Conservation (phyloP, 2,113 vertebrate species). For the Oostethus manadensis region DNA sequence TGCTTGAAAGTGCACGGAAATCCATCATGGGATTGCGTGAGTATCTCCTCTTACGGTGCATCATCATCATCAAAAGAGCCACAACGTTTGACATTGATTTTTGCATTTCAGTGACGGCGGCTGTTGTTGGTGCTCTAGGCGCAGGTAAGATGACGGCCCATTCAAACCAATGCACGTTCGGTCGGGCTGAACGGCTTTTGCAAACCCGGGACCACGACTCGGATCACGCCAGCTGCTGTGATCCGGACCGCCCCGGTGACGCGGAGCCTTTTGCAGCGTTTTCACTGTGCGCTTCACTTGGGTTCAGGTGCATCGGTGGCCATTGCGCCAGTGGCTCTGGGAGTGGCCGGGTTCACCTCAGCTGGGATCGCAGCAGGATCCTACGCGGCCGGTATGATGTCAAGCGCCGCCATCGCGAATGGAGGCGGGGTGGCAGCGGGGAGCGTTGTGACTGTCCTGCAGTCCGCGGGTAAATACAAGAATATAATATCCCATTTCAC, state of each 20-base stretch:
- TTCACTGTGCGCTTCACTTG: neutral
- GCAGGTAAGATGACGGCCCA: constrained; percentile 11
- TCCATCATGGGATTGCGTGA: constrained; percentile 2
- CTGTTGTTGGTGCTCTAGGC: neutral
- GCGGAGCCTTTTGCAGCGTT: neutral
- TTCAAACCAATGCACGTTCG: too few relatives aligned
- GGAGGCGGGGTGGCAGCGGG: constrained; percentile 52
- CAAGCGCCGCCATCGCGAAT: constrained; percentile 32
- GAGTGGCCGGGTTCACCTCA: constrained; percentile 39
- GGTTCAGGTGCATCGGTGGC: constrained; percentile 3
- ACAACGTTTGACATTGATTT: too few relatives aligned
- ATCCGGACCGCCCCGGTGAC: too few relatives aligned
- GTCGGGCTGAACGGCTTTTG: too few relatives aligned
- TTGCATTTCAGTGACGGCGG: constrained; percentile 1
- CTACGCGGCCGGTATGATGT: constrained; percentile 45
- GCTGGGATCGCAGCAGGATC: constrained; percentile 48
- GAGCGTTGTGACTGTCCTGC: constrained; percentile 20
- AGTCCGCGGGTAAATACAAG: constrained; percentile 37
- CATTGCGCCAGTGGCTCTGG: constrained; percentile 22
- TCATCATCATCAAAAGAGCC: neutral
- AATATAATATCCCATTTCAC: too few relatives aligned
- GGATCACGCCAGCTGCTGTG: too few relatives aligned
- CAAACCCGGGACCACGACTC: too few relatives aligned
- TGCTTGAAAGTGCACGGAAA: neutral
- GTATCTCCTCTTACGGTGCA: neutral